phyloP scores from a whole-genome alignment of 2,113 vertebrate genomes.

The Xiphophorus couchianus region DNA sequence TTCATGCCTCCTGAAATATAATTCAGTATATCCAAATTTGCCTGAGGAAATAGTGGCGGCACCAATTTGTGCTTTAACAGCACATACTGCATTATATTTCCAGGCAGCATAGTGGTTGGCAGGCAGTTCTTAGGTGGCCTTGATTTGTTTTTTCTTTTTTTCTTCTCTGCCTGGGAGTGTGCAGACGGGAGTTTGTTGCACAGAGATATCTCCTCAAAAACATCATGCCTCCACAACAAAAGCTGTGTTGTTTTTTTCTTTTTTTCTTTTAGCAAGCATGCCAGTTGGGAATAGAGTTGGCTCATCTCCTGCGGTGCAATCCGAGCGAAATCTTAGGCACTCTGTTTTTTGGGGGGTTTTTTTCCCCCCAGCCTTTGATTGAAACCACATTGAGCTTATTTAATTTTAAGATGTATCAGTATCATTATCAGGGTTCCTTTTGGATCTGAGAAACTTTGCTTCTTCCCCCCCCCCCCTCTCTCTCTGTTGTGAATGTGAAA shows the following conservation, averaged over 20 bases:
- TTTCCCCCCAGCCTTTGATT: conserved; percentile 40
- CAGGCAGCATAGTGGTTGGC: conserved; percentile 58
- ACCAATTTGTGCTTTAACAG: conserved; percentile 41
- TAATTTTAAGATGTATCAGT: conserved; percentile 65
- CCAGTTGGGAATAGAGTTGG: conserved; percentile 52
- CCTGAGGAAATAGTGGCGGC: conserved; percentile 39
- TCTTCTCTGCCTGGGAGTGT: conserved; percentile 21
- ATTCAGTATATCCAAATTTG: conserved; percentile 38
- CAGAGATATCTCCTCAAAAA: conserved; percentile 54
- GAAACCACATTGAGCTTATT: conserved; percentile 51
- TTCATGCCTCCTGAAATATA: conserved; percentile 40
- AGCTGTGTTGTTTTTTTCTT: conserved; percentile 24
- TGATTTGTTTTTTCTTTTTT: conserved; percentile 47
- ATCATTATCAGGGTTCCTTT: conserved; percentile 50
- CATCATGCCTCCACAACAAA: conserved; percentile 54
- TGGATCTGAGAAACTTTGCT: conserved; percentile 47
- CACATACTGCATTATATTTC: conserved; percentile 51
- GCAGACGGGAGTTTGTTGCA: conserved; percentile 54
- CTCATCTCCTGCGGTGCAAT: conserved; percentile 50
- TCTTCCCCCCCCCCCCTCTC: neutral
- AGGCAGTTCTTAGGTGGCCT: conserved; percentile 63
- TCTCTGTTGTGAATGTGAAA: conserved; percentile 62
- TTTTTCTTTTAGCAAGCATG: conserved; percentile 28
- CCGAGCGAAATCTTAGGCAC: conserved; percentile 48
- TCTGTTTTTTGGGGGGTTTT: neutral